Evolutionary conservation across 2,113 vertebrate genomes (phyloP), one percentile per base, ranked within the genome.

Genomic region (Polyodon spathula): DNA sequence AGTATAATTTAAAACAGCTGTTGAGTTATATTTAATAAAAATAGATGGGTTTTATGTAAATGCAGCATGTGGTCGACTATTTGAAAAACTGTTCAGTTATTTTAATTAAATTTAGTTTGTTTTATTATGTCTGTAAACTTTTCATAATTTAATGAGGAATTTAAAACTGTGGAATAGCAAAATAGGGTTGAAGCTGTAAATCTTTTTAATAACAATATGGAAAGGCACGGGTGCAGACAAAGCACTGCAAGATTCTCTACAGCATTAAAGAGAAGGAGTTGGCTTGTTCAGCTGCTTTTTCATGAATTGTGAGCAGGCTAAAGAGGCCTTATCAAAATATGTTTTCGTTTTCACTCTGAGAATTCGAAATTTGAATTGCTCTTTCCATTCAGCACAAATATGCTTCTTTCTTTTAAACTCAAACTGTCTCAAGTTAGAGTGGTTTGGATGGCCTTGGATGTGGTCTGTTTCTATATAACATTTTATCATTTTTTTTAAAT

Each of bases 1-100:
- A 78, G 82, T 82, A 86, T 88, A 85, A 87, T 86, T 87, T 76
- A 80, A 85, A 88, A 84, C 79, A 85, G 71, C 74, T 81, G 78
- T 79, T 86, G 88, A 87, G 89, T 89, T 85, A 81, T 89, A 82
- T 88, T 85, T 86, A 87, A 88, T 84, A 75, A 79, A 86, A 85
- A 85, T 81, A 88, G 87, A 90, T 89, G 76, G 81, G 71, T 80
- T 89, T 87, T 87, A 87, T 89, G 86, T 83, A 89, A 90, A 89
- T 88, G 81, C 73, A 83, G 75, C 86, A 87, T 89, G 83, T 87
- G 85, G 82, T 83, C 86, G 73, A 83, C 84, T 87, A 84, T 88
- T 88, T 85, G 82, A 88, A 88, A 88, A 86, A 84, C 78, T 85
- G 88, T 88, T 86, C 79, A 86, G 79, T 87, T 88, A 86, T 82